Evolutionary conservation across 2,888 invertebrate genomes (phyloP).

Genomic region (Catocala nupta): DNA sequence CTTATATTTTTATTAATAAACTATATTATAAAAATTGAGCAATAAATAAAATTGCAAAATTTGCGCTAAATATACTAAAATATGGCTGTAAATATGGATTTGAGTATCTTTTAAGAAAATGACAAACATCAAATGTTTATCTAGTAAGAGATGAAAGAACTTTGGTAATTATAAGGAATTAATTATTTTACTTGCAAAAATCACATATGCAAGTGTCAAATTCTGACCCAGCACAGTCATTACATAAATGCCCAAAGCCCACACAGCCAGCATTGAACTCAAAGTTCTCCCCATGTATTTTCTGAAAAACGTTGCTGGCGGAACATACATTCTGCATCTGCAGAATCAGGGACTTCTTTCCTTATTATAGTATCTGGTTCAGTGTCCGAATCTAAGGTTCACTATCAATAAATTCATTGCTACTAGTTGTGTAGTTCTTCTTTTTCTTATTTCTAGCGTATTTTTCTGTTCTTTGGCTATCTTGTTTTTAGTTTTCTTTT

Average conservation of each 20-base stretch:
- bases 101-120: too few relatives aligned
- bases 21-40: too few relatives aligned
- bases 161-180: too few relatives aligned
- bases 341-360: conserved; percentile 8
- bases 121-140: too few relatives aligned
- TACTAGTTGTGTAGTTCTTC: background rate
- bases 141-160: too few relatives aligned
- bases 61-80: too few relatives aligned
- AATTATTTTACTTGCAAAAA: too few relatives aligned
- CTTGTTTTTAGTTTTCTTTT: conserved; percentile 3
- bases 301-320: conserved; percentile 1
- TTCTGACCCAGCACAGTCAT: conserved; percentile 37
- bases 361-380: conserved; percentile 15
- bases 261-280: conserved; percentile 30
- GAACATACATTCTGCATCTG: conserved; percentile 13
- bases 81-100: too few relatives aligned
- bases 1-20: too few relatives aligned
- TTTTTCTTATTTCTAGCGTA: background rate
- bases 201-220: too few relatives aligned
- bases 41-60: too few relatives aligned
- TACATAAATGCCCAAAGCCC: conserved; percentile 38
- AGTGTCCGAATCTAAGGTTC: conserved; percentile 9
- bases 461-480: background rate
- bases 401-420: background rate
- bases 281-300: conserved; percentile 10